Evolutionary conservation across 2,888 invertebrate species (phyloP), one percentile per base, ranked within the genome.

Genomic region (Diarsia brunnea): DNA sequence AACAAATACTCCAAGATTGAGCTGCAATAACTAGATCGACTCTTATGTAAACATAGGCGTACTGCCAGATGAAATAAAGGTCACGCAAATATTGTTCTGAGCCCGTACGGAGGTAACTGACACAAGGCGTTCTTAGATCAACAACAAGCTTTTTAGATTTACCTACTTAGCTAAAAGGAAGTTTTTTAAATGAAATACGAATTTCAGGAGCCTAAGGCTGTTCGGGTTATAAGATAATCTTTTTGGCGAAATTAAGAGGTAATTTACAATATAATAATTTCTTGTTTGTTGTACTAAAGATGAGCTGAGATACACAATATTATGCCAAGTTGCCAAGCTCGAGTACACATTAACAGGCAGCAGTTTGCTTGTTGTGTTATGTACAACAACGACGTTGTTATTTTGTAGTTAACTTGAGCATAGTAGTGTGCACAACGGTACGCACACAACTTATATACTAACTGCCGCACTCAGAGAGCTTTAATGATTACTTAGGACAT

Each of bases 81-180:
- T 75, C 78, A 78, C 71, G 51, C 69, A 87, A 85, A 87, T 87
- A 87, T 78, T 84, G 72, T 85, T 80, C 78, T 77, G 53, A 73
- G 55, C 60, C 24, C 38, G 31, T 38, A 63, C 55, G 63, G 38
- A 79, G 81, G 67, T 68, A 80, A 65, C 63, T 66, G 38, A 65
- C 65, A 49, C 45, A 60, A 14, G 61, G 45, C 24, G 55, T 58
- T 67, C 69, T 84, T 69, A 49, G 60, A 75, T 75, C 24, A 67
- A 80, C 61, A 84, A 75, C 71, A 80, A 75, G 19, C 19, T 31
- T 27, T 63, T 43, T 21, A 79, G 60, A 61, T 84, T 70, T 75
- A 79, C 55, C n/a, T 64, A 79, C 55, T 27, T 64, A 53, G 55
- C 19, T 11, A 60, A 55, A 65, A 24, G 27, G 8, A 77, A 58